Base-by-base conservation (phyloP, 2,797 vertebrate species). In the Valencia hispanica region DNA sequence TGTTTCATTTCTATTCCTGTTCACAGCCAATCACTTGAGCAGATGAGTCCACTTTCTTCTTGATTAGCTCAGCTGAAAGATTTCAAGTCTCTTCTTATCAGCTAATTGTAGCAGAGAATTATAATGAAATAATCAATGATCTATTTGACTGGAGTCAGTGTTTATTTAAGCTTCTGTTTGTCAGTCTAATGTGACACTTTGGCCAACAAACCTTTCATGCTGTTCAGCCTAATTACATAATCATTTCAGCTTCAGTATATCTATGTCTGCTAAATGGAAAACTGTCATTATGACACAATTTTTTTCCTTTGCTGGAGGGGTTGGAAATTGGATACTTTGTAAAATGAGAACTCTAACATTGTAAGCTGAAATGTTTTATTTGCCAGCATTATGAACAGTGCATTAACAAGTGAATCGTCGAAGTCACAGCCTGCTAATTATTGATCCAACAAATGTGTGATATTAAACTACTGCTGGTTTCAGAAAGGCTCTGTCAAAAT, bases 101-200 rank as follows among this genome's bases (percentile, higher is more conserved):
- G 70, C 78, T 87, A 89, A 94, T 91, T 88, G 79, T 82, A 86
- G 82, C 81, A 74, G 81, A 74, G 82, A 75, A 72, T 85, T 87
- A 82, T 91, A 92, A 93, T 93, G 90, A 91, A 91, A 91, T 84
- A 90, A 91, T 93, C 89, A 90, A 92, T 94, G 80, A 71, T 77
- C 76, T 81, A 87, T 88, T 92, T 92, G 89, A 89, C 87, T 80
- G 68, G 59, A 86, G 72, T 91, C 92, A 69, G 85, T 93, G 86
- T 84, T 61, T 72, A 84, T 91, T 90, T 85, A 84, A 78, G 78
- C 75, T 88, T 83, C 75, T 77, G 89, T 91, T 88, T 86, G 85
- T 89, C 86, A 87, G 70, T 78, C 69, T 82, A 79, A 83, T 82
- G 75, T 74, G 83, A 87, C 87, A 80, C 59, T 79, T 65, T 2